A percentile compares a stretch with the other conserved stretches of the same genome.
These are phyloP conservation scores for Andrena trimmerana DNA, from an alignment of 2,888 invertebrate species.

Conservation along the genomic window DNA sequence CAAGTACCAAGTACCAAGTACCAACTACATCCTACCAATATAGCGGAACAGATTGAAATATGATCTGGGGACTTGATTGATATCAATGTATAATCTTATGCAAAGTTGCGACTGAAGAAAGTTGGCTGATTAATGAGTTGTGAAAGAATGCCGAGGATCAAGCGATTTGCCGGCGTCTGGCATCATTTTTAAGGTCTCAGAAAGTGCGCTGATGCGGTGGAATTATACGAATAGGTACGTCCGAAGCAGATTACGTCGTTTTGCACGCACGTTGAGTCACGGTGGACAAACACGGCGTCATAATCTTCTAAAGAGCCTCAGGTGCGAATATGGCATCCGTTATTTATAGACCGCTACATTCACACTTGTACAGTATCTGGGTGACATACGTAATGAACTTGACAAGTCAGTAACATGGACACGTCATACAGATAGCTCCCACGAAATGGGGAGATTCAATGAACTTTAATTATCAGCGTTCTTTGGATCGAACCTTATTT, in stretches of 20 bases:
- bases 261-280: conserved; percentile 34
- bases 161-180: background rate
- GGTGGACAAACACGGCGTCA: conserved; percentile 51
- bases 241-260: conserved; percentile 51
- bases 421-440: background rate
- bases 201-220: background rate
- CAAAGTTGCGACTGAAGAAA: background rate
- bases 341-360: conserved; percentile 51
- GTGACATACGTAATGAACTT: background rate
- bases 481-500: conserved; percentile 18
- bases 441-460: background rate
- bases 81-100: too few species aligned
- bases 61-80: too few species aligned
- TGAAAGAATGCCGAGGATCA: background rate
- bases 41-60: too few species aligned
- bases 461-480: background rate
- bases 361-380: conserved; percentile 6
- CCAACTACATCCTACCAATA: too few species aligned
- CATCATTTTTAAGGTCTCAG: conserved; percentile 32
- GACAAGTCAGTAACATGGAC: background rate
- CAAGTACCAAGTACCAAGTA: background rate
- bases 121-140: background rate
- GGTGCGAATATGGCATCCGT: conserved; percentile 37
- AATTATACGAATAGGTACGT: conserved; percentile 36
- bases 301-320: conserved; percentile 49